phyloP scores from a whole-genome alignment of 2,113 vertebrate genomes.

The Pedetes capensis region DNA sequence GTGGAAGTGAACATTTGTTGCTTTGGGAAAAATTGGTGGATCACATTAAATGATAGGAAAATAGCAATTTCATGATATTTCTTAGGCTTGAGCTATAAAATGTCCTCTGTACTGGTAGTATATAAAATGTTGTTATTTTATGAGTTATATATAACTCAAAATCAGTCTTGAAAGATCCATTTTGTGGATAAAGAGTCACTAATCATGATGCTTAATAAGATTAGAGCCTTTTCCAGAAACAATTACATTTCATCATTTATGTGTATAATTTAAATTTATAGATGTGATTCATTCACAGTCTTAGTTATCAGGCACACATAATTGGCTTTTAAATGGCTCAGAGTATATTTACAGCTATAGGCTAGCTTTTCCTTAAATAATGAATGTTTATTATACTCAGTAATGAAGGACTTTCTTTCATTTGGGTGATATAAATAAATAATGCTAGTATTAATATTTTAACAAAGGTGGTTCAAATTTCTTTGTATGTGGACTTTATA shows the following conservation, averaged over 20 bases:
- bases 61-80: constrained; percentile 33
- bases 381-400: not conserved
- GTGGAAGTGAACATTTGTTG: constrained; percentile 51
- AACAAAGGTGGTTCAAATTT: not conserved
- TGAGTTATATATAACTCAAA: constrained; percentile 26
- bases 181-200: constrained; percentile 17
- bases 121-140: constrained; percentile 61
- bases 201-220: constrained; percentile 47
- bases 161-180: constrained; percentile 57
- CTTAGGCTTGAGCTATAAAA: constrained; percentile 45
- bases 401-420: constrained; percentile 8
- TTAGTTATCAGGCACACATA: constrained; percentile 61
- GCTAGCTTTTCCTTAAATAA: constrained; percentile 51
- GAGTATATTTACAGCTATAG: constrained; percentile 61
- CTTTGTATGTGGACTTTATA: not conserved
- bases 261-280: constrained; percentile 63
- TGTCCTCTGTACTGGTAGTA: constrained; percentile 24
- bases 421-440: not conserved
- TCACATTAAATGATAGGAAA: constrained; percentile 50
- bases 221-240: constrained; percentile 55
- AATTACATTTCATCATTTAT: constrained; percentile 77
- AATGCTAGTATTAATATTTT: constrained; percentile 37
- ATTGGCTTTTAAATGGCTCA: constrained; percentile 66
- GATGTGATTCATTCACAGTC: constrained; percentile 65
- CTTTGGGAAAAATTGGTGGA: constrained; percentile 46